phyloP scores from a whole-genome alignment of 1,140 invertebrate genomes.

The Matsumurasca onukii region DNA sequence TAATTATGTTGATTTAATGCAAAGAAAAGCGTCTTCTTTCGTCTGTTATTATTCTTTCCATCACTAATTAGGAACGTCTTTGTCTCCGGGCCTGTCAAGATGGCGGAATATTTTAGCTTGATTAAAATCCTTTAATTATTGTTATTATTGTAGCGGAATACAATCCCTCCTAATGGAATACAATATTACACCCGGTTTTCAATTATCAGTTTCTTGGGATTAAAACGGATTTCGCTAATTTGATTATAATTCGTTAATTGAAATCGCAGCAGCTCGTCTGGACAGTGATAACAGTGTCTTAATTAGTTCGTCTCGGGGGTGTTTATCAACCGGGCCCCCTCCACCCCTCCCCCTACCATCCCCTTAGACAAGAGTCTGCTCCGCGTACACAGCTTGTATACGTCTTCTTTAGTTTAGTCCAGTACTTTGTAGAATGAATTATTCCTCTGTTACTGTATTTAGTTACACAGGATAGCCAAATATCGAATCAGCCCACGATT shows the following conservation, averaged over 20 bases:
- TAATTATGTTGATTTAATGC: conserved; percentile 25
- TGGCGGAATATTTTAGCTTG: conserved; percentile 30
- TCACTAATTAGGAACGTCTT: conserved; percentile 30
- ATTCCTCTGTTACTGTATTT: no score
- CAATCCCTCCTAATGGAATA: conserved; percentile 11
- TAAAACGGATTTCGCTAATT: conserved; percentile 22
- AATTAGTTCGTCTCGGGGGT: conserved; percentile 18
- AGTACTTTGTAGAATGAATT: no score
- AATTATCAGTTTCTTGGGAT: conserved; percentile 18
- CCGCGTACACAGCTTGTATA: no score
- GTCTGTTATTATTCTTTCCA: conserved; percentile 27
- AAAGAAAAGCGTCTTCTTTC: conserved; percentile 24
- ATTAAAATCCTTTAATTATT: conserved; percentile 32
- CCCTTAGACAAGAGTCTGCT: no score
- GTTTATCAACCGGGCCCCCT: conserved; percentile 13
- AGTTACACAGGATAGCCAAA: no score
- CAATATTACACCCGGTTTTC: conserved; percentile 22
- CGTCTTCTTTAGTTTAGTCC: no score
- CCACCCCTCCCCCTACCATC: no score
- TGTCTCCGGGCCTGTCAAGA: conserved; percentile 26
- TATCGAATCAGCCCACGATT: no score
- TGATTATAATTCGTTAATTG: conserved; percentile 27
- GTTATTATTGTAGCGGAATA: conserved; percentile 23
- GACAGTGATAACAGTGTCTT: conserved; percentile 24
- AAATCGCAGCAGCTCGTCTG: conserved; percentile 15